Evolutionary conservation across 2,888 invertebrate genomes (phyloP).

Genomic region (Epinotia ramella): DNA sequence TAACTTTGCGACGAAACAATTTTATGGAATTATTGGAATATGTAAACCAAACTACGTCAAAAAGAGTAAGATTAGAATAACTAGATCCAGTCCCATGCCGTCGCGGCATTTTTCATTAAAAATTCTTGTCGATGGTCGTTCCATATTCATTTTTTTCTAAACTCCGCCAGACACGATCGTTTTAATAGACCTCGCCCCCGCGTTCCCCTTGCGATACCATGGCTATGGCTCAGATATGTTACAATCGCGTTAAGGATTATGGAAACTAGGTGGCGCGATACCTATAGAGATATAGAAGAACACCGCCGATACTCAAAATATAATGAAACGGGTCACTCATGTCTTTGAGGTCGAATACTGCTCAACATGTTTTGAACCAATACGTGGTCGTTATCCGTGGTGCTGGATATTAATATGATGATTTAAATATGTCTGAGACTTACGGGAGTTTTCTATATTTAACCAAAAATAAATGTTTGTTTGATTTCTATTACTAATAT

Average conservation of each 20-base stretch:
- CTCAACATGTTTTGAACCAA: too few relatives aligned
- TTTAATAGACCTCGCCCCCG: conserved; percentile 7
- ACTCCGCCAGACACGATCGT: conserved; percentile 25
- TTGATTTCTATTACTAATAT: too few relatives aligned
- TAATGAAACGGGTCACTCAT: too few relatives aligned
- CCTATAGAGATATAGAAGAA: not conserved
- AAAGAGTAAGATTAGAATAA: conserved; percentile 8
- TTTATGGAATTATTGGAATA: not conserved
- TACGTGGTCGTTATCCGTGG: too few relatives aligned
- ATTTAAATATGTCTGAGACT: too few relatives aligned
- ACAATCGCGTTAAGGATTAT: not conserved
- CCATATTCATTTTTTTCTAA: conserved; percentile 23
- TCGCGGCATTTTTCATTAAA: conserved; percentile 40
- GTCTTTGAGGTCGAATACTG: too few relatives aligned
- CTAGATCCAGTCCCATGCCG: conserved; percentile 11
- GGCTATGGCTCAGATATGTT: not conserved
- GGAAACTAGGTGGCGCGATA: not conserved
- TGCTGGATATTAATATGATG: too few relatives aligned
- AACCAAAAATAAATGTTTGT: too few relatives aligned
- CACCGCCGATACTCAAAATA: too few relatives aligned
- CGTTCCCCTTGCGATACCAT: not conserved
- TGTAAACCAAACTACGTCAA: conserved; percentile 9
- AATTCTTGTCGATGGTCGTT: conserved; percentile 40
- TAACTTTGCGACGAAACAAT: not conserved
- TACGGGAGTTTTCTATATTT: too few relatives aligned